Base-by-base conservation (phyloP, 2,888 invertebrate genomes). In the Matsumyia berberina region DNA sequence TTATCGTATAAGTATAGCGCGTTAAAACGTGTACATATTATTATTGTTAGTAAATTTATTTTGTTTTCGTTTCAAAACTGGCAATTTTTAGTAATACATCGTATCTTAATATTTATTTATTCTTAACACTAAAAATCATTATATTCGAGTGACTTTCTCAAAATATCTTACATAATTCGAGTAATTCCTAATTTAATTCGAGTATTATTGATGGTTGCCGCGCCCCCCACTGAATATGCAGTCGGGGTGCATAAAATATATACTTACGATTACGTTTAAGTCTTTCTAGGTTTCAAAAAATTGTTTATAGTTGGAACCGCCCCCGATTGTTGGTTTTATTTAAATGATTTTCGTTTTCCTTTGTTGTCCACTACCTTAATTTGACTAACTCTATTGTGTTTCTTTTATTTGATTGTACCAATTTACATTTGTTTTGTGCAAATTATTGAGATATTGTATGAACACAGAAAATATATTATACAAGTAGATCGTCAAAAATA, bases 351-450 rank as follows among this genome's bases (percentile, higher is more conserved):
- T 8, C 19, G 7, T 44, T 53, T 24, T 12, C 15, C 9, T 60
- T 17, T 55, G 6, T 46, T 46, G 37, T 46, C 58, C 44, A 67
- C 53, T 74, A 66, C 60, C 66, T 58, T 66, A 73, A 17, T 31
- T 69, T 66, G 37, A 39, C 37, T 62, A 55, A 60, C 42, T 24
- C 33, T 78, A 72, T 62, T 53, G 2, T n/a, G n/a, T n/a, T n/a
- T n/a, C 24, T 55, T 67, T 69, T 42, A 15, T 73, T 83, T 79
- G 83, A 83, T 83, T 83, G 83, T 83, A 83, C 83, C 79, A 83
- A 79, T 64, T 79, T 58, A 46, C 44, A n/a, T 62, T 62, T 53
- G 46, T 62, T 69, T 83, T 83, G 83, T 83, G 83, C 83, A 83
- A 79, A 58, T 69, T 67, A 67, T 60, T 80, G 12, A 57, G 46